phyloP scores from a whole-genome alignment of 2,797 vertebrate genomes.

The Nyctibius grandis region DNA sequence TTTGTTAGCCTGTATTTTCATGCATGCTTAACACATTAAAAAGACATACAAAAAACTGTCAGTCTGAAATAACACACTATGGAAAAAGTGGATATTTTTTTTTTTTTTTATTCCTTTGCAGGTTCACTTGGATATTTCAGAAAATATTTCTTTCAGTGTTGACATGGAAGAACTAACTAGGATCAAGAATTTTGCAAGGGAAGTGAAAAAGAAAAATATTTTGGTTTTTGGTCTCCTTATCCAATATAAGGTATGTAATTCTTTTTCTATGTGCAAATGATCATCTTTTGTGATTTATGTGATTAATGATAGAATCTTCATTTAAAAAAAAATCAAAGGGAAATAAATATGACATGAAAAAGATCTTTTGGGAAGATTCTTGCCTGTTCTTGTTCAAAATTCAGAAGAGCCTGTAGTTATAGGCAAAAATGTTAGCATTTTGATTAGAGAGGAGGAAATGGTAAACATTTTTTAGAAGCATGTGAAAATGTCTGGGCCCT shows the following conservation, averaged over 20 bases:
- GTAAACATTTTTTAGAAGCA: background rate
- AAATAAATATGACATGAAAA: background rate
- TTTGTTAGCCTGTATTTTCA: background rate
- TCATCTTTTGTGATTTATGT: background rate
- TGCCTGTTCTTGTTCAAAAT: slow-evolving; percentile 26
- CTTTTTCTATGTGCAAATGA: background rate
- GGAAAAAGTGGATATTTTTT: background rate
- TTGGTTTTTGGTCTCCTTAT: slow-evolving; percentile 85
- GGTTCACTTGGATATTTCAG: slow-evolving; percentile 77
- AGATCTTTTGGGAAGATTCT: background rate
- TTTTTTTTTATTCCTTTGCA: slow-evolving; percentile 67
- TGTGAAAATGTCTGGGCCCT: background rate
- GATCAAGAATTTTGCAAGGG: slow-evolving; percentile 77
- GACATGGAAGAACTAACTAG: slow-evolving; percentile 60
- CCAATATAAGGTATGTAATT: slow-evolving; percentile 79
- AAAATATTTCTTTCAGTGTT: slow-evolving; percentile 58
- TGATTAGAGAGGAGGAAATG: slow-evolving; percentile 16
- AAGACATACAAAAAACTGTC: background rate
- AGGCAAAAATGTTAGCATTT: slow-evolving; percentile 3
- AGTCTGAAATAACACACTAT: background rate
- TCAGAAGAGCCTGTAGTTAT: slow-evolving; percentile 5
- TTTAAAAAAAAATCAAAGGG: slow-evolving; percentile 44
- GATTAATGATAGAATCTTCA: slow-evolving; percentile 9
- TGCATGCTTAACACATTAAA: background rate
- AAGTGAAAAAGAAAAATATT: slow-evolving; percentile 79